phyloP scores from a whole-genome alignment of 2,888 invertebrate genomes.

The Lasioglossum malachurum region DNA sequence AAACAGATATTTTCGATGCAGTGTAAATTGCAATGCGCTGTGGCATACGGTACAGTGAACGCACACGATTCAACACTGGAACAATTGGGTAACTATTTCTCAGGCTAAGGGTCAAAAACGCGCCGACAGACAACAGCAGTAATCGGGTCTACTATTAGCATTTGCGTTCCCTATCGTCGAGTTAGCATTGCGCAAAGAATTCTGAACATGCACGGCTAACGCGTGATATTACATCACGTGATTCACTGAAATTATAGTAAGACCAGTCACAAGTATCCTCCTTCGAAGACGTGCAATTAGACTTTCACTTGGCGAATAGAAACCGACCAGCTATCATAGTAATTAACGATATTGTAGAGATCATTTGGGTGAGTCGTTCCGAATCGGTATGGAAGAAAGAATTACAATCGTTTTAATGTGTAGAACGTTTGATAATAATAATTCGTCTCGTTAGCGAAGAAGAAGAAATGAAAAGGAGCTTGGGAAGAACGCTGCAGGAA shows the following conservation, averaged over 20 bases:
- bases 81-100: neutral
- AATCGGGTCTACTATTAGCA: neutral
- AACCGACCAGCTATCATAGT: neutral
- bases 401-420: neutral
- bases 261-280: slow-evolving; percentile 12
- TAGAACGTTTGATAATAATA: neutral
- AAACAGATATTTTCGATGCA: neutral
- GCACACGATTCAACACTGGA: neutral
- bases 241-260: slow-evolving; percentile 37
- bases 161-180: slow-evolving; percentile 1
- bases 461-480: slow-evolving; percentile 10
- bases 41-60: neutral
- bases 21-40: neutral
- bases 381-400: neutral
- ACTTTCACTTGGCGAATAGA: slow-evolving; percentile 26
- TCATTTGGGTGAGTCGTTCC: neutral
- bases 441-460: neutral
- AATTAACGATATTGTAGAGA: slow-evolving; percentile 3
- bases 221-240: slow-evolving; percentile 24
- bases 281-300: slow-evolving; percentile 15
- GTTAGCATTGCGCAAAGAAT: slow-evolving; percentile 28
- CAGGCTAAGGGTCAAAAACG: slow-evolving; percentile 4
- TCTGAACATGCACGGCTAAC: slow-evolving; percentile 8
- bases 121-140: neutral
- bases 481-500: too few species aligned